Base-by-base conservation (phyloP, 2,888 invertebrate genomes). In the Zygaena filipendulae region DNA sequence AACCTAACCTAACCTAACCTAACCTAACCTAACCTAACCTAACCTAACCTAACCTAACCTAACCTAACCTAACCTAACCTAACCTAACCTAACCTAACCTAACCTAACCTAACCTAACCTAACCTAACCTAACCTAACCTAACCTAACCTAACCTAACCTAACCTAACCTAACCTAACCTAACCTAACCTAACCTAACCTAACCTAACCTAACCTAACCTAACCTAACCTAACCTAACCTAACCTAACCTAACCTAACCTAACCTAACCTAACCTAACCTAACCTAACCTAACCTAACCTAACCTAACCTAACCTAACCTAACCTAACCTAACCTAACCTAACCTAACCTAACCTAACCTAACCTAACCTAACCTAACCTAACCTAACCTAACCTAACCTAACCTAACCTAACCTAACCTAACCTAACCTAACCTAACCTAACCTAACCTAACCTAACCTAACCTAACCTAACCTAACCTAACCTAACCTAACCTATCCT, bases 21-120 rank as follows among this genome's bases (percentile, higher is more conserved):
- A 34, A 31, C 30, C 28, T 34, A 34, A 34, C 30, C 30, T 34
- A 34, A 30, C 30, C 30, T 34, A 30, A 34, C 33, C 29, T 29
- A 29, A 30, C 30, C 33, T 34, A 34, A 30, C 33, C 30, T 30
- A 28, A 32, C 28, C 28, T 32, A 28, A 32, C 28, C 32, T 32
- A 32, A 32, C 32, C 27, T 27, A 32, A 27, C 32, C 32, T 32
- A 23, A 23, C 23, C 23, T 23, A 23, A 23, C 23, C 23, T 23
- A 23, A 23, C 23, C 23, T 23, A 23, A 23, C 23, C 23, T 23
- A 23, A 23, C 23, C 23, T 23, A 23, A 23, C 32, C 32, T 32
- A 32, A 23, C 23, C 25, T 23, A 23, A 25, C 25, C 32, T 29
- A 13, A 25, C 25, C 25, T 25, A 25, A 25, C 25, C 25, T 25